These are phyloP conservation scores for Chascanopsetta lugubris DNA, from an alignment of 2,113 vertebrate genomes.

Conservation along the genomic window DNA sequence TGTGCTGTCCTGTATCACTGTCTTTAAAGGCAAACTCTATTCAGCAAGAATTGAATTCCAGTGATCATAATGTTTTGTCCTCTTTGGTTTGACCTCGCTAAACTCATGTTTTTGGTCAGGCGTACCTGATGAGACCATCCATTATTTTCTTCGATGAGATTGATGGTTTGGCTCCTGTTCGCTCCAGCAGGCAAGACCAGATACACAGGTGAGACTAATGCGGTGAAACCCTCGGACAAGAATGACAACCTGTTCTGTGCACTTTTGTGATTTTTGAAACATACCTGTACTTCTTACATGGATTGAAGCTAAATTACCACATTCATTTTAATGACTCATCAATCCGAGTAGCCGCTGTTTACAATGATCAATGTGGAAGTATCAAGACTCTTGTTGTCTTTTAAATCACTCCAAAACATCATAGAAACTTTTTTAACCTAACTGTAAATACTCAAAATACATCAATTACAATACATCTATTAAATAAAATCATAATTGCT, in stretches of 20 bases:
- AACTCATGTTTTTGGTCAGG: conserved; percentile 75
- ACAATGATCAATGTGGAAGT: too few relatives aligned
- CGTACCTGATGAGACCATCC: conserved; percentile 98
- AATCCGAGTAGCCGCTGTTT: too few relatives aligned
- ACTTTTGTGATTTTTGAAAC: too few relatives aligned
- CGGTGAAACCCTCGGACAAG: neutral
- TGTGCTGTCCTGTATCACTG: neutral
- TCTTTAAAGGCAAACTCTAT: neutral
- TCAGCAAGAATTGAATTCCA: neutral
- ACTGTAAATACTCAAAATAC: too few relatives aligned
- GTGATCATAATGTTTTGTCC: neutral
- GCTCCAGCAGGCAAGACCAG: conserved; percentile 98
- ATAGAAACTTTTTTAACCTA: too few relatives aligned
- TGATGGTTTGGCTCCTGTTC: conserved; percentile 98
- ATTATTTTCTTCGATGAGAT: conserved; percentile 99
- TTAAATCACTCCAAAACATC: neutral
- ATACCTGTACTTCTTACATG: too few relatives aligned
- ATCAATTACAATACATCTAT: neutral
- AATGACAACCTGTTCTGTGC: too few relatives aligned
- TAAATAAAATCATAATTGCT: neutral
- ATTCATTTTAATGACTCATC: too few relatives aligned
- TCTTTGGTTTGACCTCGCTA: neutral
- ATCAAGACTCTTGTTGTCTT: neutral
- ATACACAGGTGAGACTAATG: conserved; percentile 91
- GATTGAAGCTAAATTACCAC: neutral